Percentiles rank a stretch among this genome's conserved stretches.
phyloP scores from a whole-genome alignment of 1,140 invertebrate species.

The Oryzaephilus surinamensis region DNA sequence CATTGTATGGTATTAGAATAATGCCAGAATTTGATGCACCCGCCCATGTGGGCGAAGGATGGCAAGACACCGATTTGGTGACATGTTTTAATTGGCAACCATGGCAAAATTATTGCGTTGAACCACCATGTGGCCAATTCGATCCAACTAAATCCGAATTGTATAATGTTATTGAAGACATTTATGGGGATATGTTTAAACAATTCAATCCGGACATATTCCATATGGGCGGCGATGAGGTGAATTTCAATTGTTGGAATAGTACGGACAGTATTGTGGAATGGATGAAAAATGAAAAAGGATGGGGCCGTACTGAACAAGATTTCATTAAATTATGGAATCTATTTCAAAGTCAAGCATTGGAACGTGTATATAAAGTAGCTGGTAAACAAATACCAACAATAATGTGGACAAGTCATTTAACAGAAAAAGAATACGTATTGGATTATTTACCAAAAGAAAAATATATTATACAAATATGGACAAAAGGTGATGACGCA shows the following conservation, averaged over 20 bases:
- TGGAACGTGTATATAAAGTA: slow-evolving; percentile 45
- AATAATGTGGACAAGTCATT: slow-evolving; percentile 72
- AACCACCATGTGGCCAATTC: slow-evolving; percentile 78
- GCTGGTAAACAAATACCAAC: slow-evolving; percentile 47
- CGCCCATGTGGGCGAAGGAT: slow-evolving; percentile 79
- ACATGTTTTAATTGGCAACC: slow-evolving; percentile 62
- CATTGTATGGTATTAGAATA: slow-evolving; percentile 59
- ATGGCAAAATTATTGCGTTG: slow-evolving; percentile 67
- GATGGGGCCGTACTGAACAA: slow-evolving; percentile 45
- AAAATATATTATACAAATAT: slow-evolving; percentile 71
- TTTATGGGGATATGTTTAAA: slow-evolving; percentile 40
- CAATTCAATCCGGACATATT: slow-evolving; percentile 65
- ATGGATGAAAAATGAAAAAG: slow-evolving; percentile 55
- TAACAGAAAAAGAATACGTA: slow-evolving; percentile 57
- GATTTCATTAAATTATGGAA: slow-evolving; percentile 68
- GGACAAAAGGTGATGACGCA: slow-evolving; percentile 55
- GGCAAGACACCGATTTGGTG: slow-evolving; percentile 59
- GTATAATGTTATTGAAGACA: slow-evolving; percentile 55
- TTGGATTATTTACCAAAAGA: slow-evolving; percentile 54
- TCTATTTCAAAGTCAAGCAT: slow-evolving; percentile 58
- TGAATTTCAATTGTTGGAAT: slow-evolving; percentile 64
- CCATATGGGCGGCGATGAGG: slow-evolving; percentile 85
- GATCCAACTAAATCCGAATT: slow-evolving; percentile 64
- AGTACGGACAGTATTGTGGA: slow-evolving; percentile 50
- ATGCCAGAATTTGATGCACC: slow-evolving; percentile 81